Evolutionary conservation across 2,888 invertebrate species (phyloP), one percentile per base, ranked within the genome.

Genomic region (Eilema depressum): DNA sequence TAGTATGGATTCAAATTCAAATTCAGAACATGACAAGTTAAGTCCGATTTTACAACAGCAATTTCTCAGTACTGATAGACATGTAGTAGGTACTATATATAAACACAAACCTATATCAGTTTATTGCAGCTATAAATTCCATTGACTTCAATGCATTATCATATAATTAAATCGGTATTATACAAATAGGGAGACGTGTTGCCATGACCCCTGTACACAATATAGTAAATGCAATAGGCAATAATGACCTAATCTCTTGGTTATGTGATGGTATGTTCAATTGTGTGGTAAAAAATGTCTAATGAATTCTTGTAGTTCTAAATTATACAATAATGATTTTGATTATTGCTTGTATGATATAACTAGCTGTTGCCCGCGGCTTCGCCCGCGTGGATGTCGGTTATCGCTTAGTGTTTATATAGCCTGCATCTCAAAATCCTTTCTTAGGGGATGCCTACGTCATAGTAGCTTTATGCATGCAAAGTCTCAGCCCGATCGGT

Each of bases 111-210:
- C 12, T 37, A 11, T 37, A 3, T 33, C 11, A 37, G 41, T 63
- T 63, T 26, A 63, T 63, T 41, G 41, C 63, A 26, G 41, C 41
- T 41, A 20, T 63, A 63, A 63, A 63, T 63, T 63, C 11, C 7
- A 41, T 26, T 26, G 37, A 41, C 11, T 37, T 11, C 33, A 63
- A 1, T 41, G 20, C 65, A 53, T 78, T 68, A 80, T 78, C 68
- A 66, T 53, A 60, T 62, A 70, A 78, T 76, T 74, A 69, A 73
- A 76, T 74, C 74, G 70, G 20, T 20, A 37, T 71, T 73, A 71
- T 4, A 74, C 66, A 69, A 67, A 63, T 41, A 63, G 17, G 26
- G 41, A 25, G 41, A 63, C 41, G 26, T 63, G 30, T 65, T 65
- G 0, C 64, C 64, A 47, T 57, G 66, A 60, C 26, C 25, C 3